A percentile compares a stretch with the other conserved stretches of the same genome.
Evolutionary conservation across 2,113 vertebrate species (phyloP).

Genomic region (Calidris pugnax): DNA sequence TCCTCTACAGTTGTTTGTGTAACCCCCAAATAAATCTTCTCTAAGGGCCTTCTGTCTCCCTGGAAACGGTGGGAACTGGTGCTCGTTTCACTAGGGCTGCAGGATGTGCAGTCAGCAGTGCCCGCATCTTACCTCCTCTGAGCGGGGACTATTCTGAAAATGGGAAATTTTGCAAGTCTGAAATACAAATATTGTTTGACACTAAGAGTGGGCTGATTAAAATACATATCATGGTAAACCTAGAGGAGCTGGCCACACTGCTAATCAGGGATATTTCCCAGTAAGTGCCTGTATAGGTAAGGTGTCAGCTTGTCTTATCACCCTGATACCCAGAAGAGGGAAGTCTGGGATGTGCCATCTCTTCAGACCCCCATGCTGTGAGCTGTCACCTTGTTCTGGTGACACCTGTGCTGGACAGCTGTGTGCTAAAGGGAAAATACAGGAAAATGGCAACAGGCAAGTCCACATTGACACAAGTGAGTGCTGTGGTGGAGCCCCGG

Average conservation of each 20-base stretch:
- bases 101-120: not conserved
- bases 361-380: not conserved
- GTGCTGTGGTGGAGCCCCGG: not conserved
- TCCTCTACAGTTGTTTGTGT: not conserved
- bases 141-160: not conserved
- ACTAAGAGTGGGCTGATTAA: not conserved
- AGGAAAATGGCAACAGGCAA: not conserved
- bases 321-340: not conserved
- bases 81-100: not conserved
- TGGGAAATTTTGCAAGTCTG: not conserved
- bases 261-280: not conserved
- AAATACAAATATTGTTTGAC: not conserved
- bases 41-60: not conserved
- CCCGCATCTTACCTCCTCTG: not conserved
- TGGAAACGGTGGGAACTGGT: not conserved
- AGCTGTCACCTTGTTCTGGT: not conserved
- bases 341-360: not conserved
- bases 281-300: not conserved
- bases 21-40: not conserved
- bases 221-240: not conserved
- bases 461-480: not conserved
- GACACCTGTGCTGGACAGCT: not conserved
- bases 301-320: fast-evolving
- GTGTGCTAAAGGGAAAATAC: not conserved
- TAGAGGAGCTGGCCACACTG: not conserved